Conservation (phyloP, 2,113 vertebrate genomes). For the Rhinopomastus cyanomelas region DNA sequence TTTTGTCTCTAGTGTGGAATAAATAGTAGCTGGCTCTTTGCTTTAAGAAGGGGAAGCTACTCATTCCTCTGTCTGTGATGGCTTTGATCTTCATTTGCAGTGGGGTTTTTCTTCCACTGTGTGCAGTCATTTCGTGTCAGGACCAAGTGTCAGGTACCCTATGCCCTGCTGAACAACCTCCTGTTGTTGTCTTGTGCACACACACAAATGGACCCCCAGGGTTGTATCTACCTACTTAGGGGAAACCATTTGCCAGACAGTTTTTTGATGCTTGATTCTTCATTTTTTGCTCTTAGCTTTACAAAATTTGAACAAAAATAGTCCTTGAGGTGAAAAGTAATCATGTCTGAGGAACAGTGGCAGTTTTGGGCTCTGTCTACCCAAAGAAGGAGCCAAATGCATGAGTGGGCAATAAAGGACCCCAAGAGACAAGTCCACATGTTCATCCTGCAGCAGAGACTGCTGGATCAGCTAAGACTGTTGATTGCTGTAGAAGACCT, state of each 20-base stretch:
- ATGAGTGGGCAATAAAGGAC: not conserved
- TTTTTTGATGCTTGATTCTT: not conserved
- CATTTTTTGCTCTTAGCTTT: not conserved
- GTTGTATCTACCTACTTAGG: not conserved
- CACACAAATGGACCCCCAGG: not conserved
- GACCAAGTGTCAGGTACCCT: not conserved
- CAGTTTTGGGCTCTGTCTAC: not conserved
- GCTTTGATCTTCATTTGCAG: constrained; percentile 54
- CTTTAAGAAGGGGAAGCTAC: constrained; percentile 63
- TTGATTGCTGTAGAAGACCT: not conserved
- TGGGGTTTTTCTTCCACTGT: constrained; percentile 15
- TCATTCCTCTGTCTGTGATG: constrained; percentile 7
- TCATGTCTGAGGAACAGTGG: not conserved
- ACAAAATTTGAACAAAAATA: not conserved
- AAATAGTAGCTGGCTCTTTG: constrained; percentile 72
- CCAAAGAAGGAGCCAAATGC: not conserved
- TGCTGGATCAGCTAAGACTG: not conserved
- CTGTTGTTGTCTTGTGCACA: not conserved
- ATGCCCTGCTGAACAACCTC: not conserved
- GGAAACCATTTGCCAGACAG: not conserved
- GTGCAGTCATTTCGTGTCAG: not conserved
- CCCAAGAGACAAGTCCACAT: not conserved
- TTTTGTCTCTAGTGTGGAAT: constrained; percentile 75
- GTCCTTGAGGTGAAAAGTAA: not conserved
- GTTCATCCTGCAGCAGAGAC: not conserved